phyloP scores from a whole-genome alignment of 2,113 vertebrate species.

The Cheilinus undulatus region DNA sequence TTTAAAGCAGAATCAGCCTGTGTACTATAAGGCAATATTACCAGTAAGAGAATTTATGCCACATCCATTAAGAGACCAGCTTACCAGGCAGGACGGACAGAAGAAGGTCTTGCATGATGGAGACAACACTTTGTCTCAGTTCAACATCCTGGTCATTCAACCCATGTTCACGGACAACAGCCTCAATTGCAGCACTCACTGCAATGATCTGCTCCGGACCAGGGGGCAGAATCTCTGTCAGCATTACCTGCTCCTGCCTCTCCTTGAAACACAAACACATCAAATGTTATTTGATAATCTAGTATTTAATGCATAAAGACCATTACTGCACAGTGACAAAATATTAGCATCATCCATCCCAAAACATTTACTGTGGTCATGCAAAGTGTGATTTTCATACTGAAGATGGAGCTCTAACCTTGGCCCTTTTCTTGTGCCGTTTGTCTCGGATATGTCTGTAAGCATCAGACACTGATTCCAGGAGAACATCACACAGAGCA shows the following conservation, averaged over 20 bases:
- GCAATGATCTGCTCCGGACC: conserved; percentile 85
- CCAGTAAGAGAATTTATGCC: not conserved
- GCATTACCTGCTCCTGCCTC: conserved; percentile 88
- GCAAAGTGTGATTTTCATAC: not conserved
- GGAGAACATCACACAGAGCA: conserved; percentile 87
- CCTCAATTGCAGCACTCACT: conserved; percentile 85
- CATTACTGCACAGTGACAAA: not conserved
- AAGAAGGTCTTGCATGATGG: conserved; percentile 87
- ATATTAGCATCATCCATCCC: not conserved
- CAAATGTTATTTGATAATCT: not conserved
- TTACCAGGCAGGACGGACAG: conserved; percentile 89
- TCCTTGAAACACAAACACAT: conserved; percentile 81
- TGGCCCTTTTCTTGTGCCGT: conserved; percentile 90
- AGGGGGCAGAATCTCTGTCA: conserved; percentile 89
- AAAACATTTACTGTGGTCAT: not conserved
- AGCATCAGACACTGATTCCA: conserved; percentile 89
- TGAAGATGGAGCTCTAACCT: conserved; percentile 77
- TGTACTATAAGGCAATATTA: not conserved
- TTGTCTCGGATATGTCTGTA: conserved; percentile 93
- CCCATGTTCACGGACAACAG: conserved; percentile 86
- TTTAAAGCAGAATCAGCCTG: not conserved
- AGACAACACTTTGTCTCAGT: conserved; percentile 83
- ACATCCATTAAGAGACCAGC: not conserved
- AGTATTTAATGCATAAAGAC: not conserved
- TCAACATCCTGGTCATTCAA: conserved; percentile 87